Conservation (phyloP, 2,888 invertebrate species). For the Barypeithes pellucidus region DNA sequence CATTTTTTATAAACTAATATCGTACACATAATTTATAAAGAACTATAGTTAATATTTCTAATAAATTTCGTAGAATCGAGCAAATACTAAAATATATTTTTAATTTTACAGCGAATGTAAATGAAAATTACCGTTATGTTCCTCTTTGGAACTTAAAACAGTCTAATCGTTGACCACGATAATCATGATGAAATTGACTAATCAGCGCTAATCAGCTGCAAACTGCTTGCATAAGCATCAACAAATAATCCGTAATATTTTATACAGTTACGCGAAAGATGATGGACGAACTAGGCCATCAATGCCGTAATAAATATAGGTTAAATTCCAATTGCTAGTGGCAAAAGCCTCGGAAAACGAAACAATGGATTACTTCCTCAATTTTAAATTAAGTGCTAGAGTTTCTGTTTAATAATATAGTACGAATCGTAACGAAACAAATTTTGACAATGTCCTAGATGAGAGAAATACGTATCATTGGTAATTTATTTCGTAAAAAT, state of each 20-base stretch:
- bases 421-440: constrained; percentile 9
- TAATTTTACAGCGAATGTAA: no score
- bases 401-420: constrained; percentile 25
- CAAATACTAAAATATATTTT: no score
- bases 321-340: constrained; percentile 45
- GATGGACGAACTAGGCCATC: constrained; percentile 10
- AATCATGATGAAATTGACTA: no score
- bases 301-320: constrained; percentile 39
- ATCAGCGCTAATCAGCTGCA: no score
- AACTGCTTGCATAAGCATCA: not conserved
- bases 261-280: not conserved
- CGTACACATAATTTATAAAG: no score
- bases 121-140: no score
- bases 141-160: no score
- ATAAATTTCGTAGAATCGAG: no score
- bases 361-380: constrained; percentile 56
- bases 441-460: not conserved
- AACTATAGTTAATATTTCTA: no score
- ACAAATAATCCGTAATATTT: not conserved
- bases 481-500: no score
- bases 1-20: no score
- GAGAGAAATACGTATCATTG: not conserved
- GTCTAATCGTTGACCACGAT: no score
- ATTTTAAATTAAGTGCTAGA: constrained; percentile 51
- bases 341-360: constrained; percentile 48